Evolutionary conservation across 2,113 vertebrate species (phyloP), one percentile per base, ranked within the genome.

Genomic region (Chroicocephalus ridibundus): DNA sequence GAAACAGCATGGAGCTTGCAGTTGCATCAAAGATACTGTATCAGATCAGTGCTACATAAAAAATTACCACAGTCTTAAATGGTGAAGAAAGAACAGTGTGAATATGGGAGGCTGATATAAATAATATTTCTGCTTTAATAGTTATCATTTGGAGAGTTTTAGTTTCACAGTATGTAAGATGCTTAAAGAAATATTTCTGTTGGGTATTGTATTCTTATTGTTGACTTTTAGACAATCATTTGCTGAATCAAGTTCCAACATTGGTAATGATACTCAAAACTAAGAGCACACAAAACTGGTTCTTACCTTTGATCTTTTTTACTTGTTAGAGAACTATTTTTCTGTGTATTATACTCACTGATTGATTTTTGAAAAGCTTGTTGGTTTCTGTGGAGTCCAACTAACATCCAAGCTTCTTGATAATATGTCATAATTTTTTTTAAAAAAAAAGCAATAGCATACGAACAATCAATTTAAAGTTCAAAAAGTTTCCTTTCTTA

Each of bases 1-100:
- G 32, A n/a, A 95, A 76, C 96, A 96, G 96, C 94, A 62, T 91
- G 93, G 40, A 94, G 54, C 84, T 79, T 96, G 61, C 74, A 44
- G 80, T 82, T 2, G 1, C 85, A 95, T 94, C 90, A 94, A 88
- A 96, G 79, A 90, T 68, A 34, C 27, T 79, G 40, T 79, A 86
- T 91, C 82, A 94, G 36, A 93, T 96, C 87, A 95, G 91, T 54
- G 58, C 78, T 79, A 87, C 40, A 65, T 80, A 79, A 90, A 61
- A 94, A 95, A 93, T 95, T 95, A 65, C 70, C 40, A 51, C 46
- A 85, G 52, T 83, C 68, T 93, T 92, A 92, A 72, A 80, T 83
- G 62, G 62, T 74, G 76, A 94, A 92, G 82, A 76, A 86, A 85
- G 79, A 95, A 10, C 71, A 90, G 85, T 4, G 0, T 81, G 93